These are phyloP conservation scores for Cheilosia vulpina DNA, from an alignment of 2,888 invertebrate species.

Conservation along the genomic window DNA sequence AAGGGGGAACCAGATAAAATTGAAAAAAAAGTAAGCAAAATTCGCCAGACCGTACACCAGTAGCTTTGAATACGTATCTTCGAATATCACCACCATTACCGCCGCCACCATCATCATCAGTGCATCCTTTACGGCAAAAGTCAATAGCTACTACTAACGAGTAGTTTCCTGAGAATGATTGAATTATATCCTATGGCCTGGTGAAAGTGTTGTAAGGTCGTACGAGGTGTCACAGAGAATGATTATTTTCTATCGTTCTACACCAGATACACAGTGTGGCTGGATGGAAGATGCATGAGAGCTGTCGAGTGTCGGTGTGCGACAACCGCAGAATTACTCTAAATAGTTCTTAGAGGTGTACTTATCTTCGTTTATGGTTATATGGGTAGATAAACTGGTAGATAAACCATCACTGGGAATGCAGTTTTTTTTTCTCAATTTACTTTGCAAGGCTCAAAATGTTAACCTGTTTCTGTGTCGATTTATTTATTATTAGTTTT, in stretches of 20 bases:
- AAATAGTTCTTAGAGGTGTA: neutral
- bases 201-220: conserved; percentile 33
- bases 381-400: conserved; percentile 2
- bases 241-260: conserved; percentile 17
- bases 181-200: conserved; percentile 49
- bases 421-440: neutral
- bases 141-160: conserved; percentile 58
- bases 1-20: conserved; percentile 29
- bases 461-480: too few species aligned
- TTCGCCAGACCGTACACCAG: conserved; percentile 30
- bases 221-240: conserved; percentile 6
- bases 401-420: neutral
- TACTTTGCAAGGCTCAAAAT: too few species aligned
- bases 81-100: conserved; percentile 45
- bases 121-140: conserved; percentile 49
- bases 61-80: conserved; percentile 49
- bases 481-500: too few species aligned
- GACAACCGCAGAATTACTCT: conserved; percentile 10
- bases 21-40: conserved; percentile 14
- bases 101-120: conserved; percentile 40
- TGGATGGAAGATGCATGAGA: neutral
- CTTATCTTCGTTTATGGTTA: neutral
- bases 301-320: neutral
- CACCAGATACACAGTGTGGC: neutral
- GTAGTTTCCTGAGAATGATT: conserved; percentile 52